phyloP scores from a whole-genome alignment of 2,797 vertebrate genomes.

The Micropoecilia bifurca region DNA sequence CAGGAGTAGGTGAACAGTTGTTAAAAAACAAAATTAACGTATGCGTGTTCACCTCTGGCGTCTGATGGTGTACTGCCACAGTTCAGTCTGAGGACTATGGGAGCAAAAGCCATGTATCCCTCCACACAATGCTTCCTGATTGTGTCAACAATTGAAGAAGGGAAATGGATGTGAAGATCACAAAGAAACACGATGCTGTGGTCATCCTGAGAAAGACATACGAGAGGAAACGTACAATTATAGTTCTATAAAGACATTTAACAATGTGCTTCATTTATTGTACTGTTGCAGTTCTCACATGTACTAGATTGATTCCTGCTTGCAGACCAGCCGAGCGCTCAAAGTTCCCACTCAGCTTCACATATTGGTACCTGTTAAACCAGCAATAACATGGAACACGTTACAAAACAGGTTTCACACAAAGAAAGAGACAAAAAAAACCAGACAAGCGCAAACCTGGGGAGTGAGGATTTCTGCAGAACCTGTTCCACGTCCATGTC shows the following conservation, averaged over 20 bases:
- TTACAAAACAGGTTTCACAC: background rate
- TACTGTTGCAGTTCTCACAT: constrained; percentile 73
- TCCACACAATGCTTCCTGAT: constrained; percentile 95
- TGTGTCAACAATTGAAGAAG: constrained; percentile 85
- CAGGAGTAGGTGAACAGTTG: background rate
- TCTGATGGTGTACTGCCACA: constrained; percentile 88
- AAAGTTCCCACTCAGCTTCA: constrained; percentile 90
- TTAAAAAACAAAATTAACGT: background rate
- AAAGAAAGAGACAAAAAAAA: background rate
- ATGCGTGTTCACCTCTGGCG: constrained; percentile 83
- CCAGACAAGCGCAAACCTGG: constrained; percentile 77
- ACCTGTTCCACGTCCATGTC: constrained; percentile 90
- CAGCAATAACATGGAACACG: background rate
- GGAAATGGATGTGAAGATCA: constrained; percentile 96
- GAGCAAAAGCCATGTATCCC: constrained; percentile 92
- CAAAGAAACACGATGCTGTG: constrained; percentile 97
- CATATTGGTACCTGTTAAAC: constrained; percentile 84
- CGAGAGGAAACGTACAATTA: background rate
- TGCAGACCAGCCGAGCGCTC: constrained; percentile 94
- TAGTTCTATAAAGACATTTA: background rate
- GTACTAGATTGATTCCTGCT: constrained; percentile 88
- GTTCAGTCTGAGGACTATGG: constrained; percentile 91
- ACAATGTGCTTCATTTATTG: background rate
- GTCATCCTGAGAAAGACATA: constrained; percentile 80
- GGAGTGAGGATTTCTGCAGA: constrained; percentile 84